Evolutionary conservation across 1,140 invertebrate species (phyloP).

Genomic region (Neelides sp.): DNA sequence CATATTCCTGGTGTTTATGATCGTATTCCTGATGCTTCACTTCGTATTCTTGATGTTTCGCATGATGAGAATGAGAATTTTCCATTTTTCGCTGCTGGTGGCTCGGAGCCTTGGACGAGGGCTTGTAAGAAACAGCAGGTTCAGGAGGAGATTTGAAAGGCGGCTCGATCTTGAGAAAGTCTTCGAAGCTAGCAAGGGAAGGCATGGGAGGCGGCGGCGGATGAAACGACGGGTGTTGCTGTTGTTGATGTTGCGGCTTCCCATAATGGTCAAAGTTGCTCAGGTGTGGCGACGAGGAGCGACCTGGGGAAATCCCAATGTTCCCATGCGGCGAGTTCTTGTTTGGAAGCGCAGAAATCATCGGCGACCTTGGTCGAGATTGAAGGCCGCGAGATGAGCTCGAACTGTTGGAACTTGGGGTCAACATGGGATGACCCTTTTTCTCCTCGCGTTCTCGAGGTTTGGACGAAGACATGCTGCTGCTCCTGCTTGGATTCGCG

Average conservation of each 20-base stretch:
- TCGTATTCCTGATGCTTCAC: neutral
- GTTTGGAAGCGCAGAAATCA: neutral
- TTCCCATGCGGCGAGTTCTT: neutral
- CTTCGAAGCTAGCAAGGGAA: slow-evolving; percentile 13
- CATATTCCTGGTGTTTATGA: neutral
- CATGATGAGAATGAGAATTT: neutral
- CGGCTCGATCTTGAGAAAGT: slow-evolving; percentile 1
- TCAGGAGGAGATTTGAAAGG: neutral
- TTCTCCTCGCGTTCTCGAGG: neutral
- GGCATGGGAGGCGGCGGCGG: slow-evolving; percentile 6
- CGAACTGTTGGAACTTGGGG: no score
- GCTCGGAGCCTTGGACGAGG: neutral
- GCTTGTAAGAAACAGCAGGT: no score
- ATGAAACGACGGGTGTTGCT: neutral
- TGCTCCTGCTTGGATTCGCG: neutral
- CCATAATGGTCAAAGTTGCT: neutral
- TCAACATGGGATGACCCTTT: slow-evolving; percentile 1
- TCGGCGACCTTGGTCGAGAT: neutral
- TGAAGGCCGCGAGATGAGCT: no score
- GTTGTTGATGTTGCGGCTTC: neutral
- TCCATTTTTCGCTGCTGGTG: neutral
- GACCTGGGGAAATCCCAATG: neutral
- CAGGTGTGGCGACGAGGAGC: neutral
- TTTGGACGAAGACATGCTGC: neutral
- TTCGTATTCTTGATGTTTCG: no score